These are phyloP conservation scores for Podarcis raffonei DNA, from an alignment of 2,113 vertebrate species.

Conservation along the genomic window DNA sequence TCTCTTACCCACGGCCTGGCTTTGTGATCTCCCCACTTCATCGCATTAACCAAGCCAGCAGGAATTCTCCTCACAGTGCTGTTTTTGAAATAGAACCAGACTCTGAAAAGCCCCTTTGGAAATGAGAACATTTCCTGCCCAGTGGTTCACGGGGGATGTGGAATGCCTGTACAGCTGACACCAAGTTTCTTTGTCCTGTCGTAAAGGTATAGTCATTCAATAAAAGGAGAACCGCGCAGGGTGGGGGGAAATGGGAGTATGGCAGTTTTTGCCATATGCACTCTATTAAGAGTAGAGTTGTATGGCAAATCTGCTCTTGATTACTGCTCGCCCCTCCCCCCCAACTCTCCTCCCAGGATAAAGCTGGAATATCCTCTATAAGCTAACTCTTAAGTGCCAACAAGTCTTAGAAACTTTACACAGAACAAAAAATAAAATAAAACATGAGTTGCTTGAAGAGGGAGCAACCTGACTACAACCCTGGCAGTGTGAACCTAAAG, in stretches of 20 bases:
- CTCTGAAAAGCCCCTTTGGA: constrained; percentile 31
- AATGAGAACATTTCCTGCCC: constrained; percentile 44
- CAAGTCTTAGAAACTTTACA: rapidly evolving
- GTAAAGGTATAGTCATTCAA: constrained; percentile 27
- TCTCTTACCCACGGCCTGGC: background rate
- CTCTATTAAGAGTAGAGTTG: constrained; percentile 36
- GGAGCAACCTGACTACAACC: constrained; percentile 38
- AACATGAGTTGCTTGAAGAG: constrained; percentile 27
- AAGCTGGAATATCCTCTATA: background rate
- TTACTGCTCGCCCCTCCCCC: background rate
- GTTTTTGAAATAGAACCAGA: constrained; percentile 43
- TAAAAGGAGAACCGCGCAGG: background rate
- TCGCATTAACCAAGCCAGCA: background rate
- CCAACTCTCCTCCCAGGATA: constrained; percentile 17
- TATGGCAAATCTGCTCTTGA: constrained; percentile 53
- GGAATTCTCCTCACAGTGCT: constrained; percentile 10
- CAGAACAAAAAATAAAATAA: constrained; percentile 1
- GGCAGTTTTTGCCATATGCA: constrained; percentile 38
- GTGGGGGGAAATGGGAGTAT: background rate
- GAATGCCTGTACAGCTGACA: background rate
- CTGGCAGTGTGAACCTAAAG: constrained; percentile 61
- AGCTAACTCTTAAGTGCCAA: constrained; percentile 26
- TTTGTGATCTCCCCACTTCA: constrained; percentile 28
- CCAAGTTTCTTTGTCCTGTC: constrained; percentile 23
- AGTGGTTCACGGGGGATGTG: background rate